Base-by-base conservation (phyloP, 2,113 vertebrate species). In the Formicarius rufipectus region DNA sequence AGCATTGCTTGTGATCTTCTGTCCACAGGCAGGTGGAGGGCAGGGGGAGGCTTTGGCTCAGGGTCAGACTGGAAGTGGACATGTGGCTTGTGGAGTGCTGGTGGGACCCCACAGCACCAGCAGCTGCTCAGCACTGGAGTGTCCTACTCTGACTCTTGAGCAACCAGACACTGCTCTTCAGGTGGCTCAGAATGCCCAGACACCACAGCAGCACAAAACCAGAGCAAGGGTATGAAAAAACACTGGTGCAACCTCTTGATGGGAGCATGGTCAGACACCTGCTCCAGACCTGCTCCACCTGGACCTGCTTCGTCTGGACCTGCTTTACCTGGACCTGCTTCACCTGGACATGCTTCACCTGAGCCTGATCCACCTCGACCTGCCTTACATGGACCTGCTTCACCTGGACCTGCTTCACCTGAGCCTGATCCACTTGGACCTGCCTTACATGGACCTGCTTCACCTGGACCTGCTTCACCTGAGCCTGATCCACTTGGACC, bases 31-130 rank as follows among this genome's bases (percentile, higher is more conserved):
- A 55, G 25, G 37, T 18, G 60, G 53, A 33, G 44, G 27, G 50
- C 55, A 68, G 40, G 37, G 30, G 7, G 14, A 44, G 14, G 19
- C 62, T 45, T 10, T 16, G 25, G n/a, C 13, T 28, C 44, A 30
- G 55, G 31, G 37, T 15, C 52, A 25, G 45, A 10, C 27, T 0
- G 3, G 27, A 1, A 14, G n/a, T 10, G 35, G 64, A 7, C 5
- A 28, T 0, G 2, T 24, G 49, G 62, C 30, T 39, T 35, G 4
- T 14, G 52, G 66, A 9, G 31, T 20, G 30, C 31, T 49, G 69
- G 13, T 13, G 39, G 11, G n/a, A 58, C 44, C 28, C 42, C 12
- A 2, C 0, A 5, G 66, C 31, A 28, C 14, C 50, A 52, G 25
- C 8, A 7, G 33, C 42, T 19, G 58, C 71, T 64, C 14, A 25